phyloP scores from a whole-genome alignment of 2,113 vertebrate genomes.

The Bos javanicus region DNA sequence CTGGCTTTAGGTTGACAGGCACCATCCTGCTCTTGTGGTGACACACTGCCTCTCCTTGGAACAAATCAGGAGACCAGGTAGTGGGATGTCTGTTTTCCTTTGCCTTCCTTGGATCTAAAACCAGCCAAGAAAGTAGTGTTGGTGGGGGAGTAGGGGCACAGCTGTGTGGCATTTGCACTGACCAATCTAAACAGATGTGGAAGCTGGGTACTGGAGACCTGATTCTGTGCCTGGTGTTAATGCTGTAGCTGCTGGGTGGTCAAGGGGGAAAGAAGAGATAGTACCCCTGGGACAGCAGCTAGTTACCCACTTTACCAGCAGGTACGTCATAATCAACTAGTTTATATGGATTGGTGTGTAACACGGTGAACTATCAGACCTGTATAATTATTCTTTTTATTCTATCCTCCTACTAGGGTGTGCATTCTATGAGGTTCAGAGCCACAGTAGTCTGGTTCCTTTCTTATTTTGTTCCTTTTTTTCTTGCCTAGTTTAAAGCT shows the following conservation, averaged over 20 bases:
- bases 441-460: background rate
- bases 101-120: background rate
- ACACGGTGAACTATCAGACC: background rate
- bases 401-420: background rate
- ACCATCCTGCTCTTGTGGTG: background rate
- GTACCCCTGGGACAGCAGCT: background rate
- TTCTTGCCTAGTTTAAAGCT: background rate
- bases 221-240: background rate
- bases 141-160: accelerated
- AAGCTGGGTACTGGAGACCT: background rate
- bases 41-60: background rate
- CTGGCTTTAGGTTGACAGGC: background rate
- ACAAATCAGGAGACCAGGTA: background rate
- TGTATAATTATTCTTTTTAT: background rate
- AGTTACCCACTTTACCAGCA: background rate
- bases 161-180: background rate
- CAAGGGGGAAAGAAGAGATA: background rate
- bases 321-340: background rate
- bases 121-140: background rate
- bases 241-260: too few relatives aligned
- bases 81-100: background rate
- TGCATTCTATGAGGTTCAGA: background rate
- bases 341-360: background rate
- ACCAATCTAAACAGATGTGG: background rate
- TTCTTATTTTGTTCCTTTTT: background rate